Evolutionary conservation across 1,140 invertebrate genomes (phyloP).

Genomic region (Ruditapes philippinarum): DNA sequence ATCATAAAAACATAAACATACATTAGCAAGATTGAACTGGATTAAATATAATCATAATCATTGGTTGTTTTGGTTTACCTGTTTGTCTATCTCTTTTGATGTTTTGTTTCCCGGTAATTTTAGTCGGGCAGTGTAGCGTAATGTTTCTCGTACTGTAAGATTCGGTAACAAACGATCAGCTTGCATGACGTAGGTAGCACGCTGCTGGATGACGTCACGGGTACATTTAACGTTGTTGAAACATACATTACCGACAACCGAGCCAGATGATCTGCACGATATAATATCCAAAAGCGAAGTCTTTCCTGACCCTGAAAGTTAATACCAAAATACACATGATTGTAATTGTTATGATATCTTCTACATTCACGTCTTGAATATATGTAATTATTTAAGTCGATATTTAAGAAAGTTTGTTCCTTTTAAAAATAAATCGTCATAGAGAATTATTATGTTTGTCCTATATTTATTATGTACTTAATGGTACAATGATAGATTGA

Average conservation of each 20-base stretch:
- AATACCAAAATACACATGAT: too few species aligned
- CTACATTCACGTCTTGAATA: too few species aligned
- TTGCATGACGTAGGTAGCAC: slow-evolving; percentile 78
- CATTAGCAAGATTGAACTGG: too few species aligned
- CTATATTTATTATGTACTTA: too few species aligned
- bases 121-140: slow-evolving; percentile 76
- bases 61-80: slow-evolving; percentile 57
- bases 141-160: slow-evolving; percentile 77
- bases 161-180: slow-evolving; percentile 78
- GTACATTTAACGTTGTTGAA: slow-evolving; percentile 67
- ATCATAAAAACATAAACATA: too few species aligned
- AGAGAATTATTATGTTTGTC: too few species aligned
- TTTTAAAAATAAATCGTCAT: too few species aligned
- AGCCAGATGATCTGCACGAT: slow-evolving; percentile 66
- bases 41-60: too few species aligned
- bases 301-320: slow-evolving; percentile 77
- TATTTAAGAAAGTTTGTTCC: too few species aligned
- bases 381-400: too few species aligned
- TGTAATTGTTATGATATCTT: too few species aligned
- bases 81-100: slow-evolving; percentile 53
- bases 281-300: slow-evolving; percentile 79
- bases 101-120: slow-evolving; percentile 68
- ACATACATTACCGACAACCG: slow-evolving; percentile 69
- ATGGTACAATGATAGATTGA: too few species aligned
- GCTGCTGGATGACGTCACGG: slow-evolving; percentile 64